phyloP scores from a whole-genome alignment of 2,797 vertebrate species.

The Chaunax sp. region DNA sequence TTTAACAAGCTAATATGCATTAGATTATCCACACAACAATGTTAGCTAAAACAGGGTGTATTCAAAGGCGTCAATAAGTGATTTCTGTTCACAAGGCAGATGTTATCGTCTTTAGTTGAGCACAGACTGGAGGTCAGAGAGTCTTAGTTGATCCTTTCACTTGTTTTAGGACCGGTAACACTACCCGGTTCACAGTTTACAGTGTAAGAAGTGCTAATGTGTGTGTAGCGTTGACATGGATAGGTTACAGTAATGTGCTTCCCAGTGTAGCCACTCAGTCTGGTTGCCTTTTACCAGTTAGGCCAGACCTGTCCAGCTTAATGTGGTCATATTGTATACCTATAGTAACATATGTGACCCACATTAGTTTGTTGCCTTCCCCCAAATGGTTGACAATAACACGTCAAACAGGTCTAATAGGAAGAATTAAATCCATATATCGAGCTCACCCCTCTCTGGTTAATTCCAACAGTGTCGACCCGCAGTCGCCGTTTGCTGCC shows the following conservation, averaged over 20 bases:
- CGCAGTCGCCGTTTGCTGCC: slow-evolving; percentile 58
- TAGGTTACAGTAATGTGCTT: slow-evolving; percentile 26
- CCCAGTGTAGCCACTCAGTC: slow-evolving; percentile 50
- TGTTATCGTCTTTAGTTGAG: slow-evolving; percentile 5
- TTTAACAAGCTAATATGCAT: no score
- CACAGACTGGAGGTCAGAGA: slow-evolving; percentile 38
- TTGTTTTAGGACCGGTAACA: slow-evolving; percentile 2
- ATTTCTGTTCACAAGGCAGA: slow-evolving; percentile 40
- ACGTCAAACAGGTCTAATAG: slow-evolving; percentile 55
- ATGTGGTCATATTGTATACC: slow-evolving; percentile 22
- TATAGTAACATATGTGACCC: slow-evolving; percentile 35
- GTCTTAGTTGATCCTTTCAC: slow-evolving; percentile 7
- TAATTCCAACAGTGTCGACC: slow-evolving; percentile 62
- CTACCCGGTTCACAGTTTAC: slow-evolving; percentile 12
- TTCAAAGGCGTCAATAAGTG: slow-evolving; percentile 42
- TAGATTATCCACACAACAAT: neutral
- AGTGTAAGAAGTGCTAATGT: slow-evolving; percentile 30
- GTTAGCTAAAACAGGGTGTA: slow-evolving; percentile 46
- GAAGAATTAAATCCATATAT: slow-evolving; percentile 20
- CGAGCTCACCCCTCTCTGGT: slow-evolving; percentile 76
- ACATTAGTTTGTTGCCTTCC: slow-evolving; percentile 43
- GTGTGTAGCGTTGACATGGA: slow-evolving; percentile 33
- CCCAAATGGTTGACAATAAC: slow-evolving; percentile 60
- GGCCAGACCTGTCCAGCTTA: slow-evolving; percentile 66
- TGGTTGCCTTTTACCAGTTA: slow-evolving; percentile 63